phyloP scores from a whole-genome alignment of 2,113 vertebrate species.

The Thunnus thynnus region DNA sequence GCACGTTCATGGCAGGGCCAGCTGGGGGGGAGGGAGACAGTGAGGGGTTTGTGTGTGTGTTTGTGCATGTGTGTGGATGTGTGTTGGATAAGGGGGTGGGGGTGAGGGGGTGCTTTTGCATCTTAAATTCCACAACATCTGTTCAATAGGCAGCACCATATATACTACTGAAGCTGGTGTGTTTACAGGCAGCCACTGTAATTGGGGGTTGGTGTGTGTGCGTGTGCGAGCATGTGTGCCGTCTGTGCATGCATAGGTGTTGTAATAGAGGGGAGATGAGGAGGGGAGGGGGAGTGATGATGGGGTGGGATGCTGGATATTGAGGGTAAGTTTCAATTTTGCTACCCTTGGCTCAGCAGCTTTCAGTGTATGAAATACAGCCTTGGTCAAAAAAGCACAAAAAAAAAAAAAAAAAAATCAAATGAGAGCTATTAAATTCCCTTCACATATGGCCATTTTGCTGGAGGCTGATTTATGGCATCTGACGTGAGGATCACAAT shows the following conservation, averaged over 20 bases:
- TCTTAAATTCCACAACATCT: slow-evolving; percentile 95
- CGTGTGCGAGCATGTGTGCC: slow-evolving; percentile 65
- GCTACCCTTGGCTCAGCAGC: slow-evolving; percentile 54
- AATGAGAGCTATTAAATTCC: slow-evolving; percentile 68
- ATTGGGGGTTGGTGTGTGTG: slow-evolving; percentile 73
- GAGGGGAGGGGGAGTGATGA: slow-evolving; percentile 9
- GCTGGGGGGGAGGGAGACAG: slow-evolving; percentile 79
- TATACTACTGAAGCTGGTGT: slow-evolving; percentile 74
- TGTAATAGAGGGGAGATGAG: slow-evolving; percentile 19
- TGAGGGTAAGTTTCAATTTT: slow-evolving; percentile 50
- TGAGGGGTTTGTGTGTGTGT: slow-evolving; percentile 54
- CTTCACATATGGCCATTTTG: slow-evolving; percentile 73
- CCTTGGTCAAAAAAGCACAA: slow-evolving; percentile 36
- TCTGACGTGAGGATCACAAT: slow-evolving; percentile 70
- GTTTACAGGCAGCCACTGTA: slow-evolving; percentile 78
- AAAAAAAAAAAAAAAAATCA: slow-evolving; percentile 42
- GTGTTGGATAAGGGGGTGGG: slow-evolving; percentile 58
- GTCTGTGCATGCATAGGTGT: slow-evolving; percentile 72
- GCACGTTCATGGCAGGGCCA: slow-evolving; percentile 86
- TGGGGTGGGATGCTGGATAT: slow-evolving; percentile 41
- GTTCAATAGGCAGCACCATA: slow-evolving; percentile 84
- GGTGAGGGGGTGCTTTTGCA: slow-evolving; percentile 82
- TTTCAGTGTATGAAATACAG: slow-evolving; percentile 54
- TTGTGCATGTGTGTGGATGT: slow-evolving; percentile 19
- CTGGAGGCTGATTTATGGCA: slow-evolving; percentile 72